These are phyloP conservation scores for Spea multiplicata DNA, from an alignment of 2,113 vertebrate species.

Conservation along the genomic window DNA sequence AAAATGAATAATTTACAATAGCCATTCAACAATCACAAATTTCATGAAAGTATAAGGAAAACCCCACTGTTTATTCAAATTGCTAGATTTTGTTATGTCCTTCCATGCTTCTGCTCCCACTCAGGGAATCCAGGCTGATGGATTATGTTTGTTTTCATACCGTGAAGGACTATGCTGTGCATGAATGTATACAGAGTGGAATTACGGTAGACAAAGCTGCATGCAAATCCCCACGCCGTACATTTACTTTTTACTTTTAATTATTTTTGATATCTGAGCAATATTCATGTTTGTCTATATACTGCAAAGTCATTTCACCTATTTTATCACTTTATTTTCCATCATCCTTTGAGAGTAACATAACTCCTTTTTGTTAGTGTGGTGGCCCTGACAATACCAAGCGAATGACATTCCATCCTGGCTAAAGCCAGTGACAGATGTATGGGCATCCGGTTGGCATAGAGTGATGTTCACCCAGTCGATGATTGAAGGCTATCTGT, in stretches of 20 bases:
- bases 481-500: too few relatives aligned
- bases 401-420: too few relatives aligned
- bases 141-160: conserved; percentile 6
- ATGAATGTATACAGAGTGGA: neutral
- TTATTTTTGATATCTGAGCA: neutral
- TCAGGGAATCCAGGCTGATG: neutral
- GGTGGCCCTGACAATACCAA: too few relatives aligned
- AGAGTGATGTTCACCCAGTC: too few relatives aligned
- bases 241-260: neutral
- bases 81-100: neutral
- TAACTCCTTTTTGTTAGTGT: too few relatives aligned
- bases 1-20: conserved; percentile 3
- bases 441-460: too few relatives aligned
- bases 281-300: too few relatives aligned
- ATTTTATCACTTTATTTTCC: too few relatives aligned
- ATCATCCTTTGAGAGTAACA: too few relatives aligned
- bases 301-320: too few relatives aligned
- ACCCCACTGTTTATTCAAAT: conserved; percentile 5
- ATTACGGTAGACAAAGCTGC: neutral
- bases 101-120: neutral
- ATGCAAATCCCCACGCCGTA: neutral
- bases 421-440: too few relatives aligned
- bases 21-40: neutral
- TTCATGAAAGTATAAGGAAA: neutral
- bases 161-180: neutral